These are phyloP conservation scores for Galagoides demidoff DNA, from an alignment of 2,797 vertebrate genomes.

Conservation along the genomic window DNA sequence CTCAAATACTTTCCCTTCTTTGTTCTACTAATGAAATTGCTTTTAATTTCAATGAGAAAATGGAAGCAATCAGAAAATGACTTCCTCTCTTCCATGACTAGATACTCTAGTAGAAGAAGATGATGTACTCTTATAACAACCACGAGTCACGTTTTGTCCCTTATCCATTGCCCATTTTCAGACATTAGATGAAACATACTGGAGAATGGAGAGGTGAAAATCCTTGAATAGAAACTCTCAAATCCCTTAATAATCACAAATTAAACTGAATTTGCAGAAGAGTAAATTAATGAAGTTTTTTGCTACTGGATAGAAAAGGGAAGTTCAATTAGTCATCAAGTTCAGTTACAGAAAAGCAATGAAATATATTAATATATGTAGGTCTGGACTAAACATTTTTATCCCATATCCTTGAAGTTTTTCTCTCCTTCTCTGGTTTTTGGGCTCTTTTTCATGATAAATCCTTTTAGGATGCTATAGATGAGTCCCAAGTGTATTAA, in stretches of 20 bases:
- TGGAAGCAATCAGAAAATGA: background rate
- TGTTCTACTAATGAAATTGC: background rate
- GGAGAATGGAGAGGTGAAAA: background rate
- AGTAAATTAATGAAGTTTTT: background rate
- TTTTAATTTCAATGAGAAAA: background rate
- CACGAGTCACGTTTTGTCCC: background rate
- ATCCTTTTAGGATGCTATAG: background rate
- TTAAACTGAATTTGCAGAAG: background rate
- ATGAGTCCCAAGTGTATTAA: background rate
- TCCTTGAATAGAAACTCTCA: background rate
- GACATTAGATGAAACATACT: background rate
- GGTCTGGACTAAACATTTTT: background rate
- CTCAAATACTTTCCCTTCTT: background rate
- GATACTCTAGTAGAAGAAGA: background rate
- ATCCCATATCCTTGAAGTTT: background rate
- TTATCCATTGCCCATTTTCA: background rate
- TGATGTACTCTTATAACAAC: rapidly evolving
- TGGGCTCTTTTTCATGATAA: background rate
- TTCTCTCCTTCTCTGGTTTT: background rate
- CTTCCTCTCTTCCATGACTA: background rate
- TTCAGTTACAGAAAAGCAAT: background rate
- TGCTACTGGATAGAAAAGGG: background rate
- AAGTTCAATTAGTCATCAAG: conserved; percentile 1
- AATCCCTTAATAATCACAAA: background rate
- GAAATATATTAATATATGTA: background rate